These are phyloP conservation scores for Heliconius eleuchia DNA, from an alignment of 1,140 invertebrate genomes.

Conservation along the genomic window DNA sequence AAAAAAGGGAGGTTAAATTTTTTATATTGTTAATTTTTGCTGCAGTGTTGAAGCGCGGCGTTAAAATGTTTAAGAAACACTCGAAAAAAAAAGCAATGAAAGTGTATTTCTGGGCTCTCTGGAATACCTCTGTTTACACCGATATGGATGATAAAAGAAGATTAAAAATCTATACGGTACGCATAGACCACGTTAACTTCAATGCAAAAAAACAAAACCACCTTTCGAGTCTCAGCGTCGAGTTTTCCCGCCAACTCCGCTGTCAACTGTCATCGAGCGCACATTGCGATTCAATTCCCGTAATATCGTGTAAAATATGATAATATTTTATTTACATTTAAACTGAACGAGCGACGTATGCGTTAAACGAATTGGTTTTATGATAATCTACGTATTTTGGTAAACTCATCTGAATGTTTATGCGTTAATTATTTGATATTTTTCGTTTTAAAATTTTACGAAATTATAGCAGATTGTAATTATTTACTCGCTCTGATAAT, in stretches of 20 bases:
- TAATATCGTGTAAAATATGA: constrained; percentile 15
- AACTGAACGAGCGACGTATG: not conserved
- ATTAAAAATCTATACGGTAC: not conserved
- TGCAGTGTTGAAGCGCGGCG: too few relatives aligned
- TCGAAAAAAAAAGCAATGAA: too few relatives aligned
- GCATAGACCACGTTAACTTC: constrained; percentile 21
- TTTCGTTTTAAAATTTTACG: too few relatives aligned
- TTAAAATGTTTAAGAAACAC: too few relatives aligned
- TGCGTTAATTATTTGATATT: not conserved
- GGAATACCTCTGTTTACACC: too few relatives aligned
- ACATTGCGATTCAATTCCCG: constrained; percentile 31
- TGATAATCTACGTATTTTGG: not conserved
- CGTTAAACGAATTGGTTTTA: constrained; percentile 13
- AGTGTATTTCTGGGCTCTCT: too few relatives aligned
- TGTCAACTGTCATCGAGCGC: constrained; percentile 50
- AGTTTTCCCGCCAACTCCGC: constrained; percentile 49
- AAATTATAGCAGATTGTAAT: too few relatives aligned
- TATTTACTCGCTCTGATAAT: too few relatives aligned
- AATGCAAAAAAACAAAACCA: constrained; percentile 42
- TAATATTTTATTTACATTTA: constrained; percentile 17
- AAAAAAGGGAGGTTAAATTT: too few relatives aligned
- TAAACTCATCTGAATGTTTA: not conserved
- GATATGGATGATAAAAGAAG: not conserved
- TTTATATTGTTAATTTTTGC: too few relatives aligned
- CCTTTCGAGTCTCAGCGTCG: constrained; percentile 40